Evolutionary conservation across 2,888 invertebrate genomes (phyloP), one percentile per base, ranked within the genome.

Genomic region (Electrophaes corylata): DNA sequence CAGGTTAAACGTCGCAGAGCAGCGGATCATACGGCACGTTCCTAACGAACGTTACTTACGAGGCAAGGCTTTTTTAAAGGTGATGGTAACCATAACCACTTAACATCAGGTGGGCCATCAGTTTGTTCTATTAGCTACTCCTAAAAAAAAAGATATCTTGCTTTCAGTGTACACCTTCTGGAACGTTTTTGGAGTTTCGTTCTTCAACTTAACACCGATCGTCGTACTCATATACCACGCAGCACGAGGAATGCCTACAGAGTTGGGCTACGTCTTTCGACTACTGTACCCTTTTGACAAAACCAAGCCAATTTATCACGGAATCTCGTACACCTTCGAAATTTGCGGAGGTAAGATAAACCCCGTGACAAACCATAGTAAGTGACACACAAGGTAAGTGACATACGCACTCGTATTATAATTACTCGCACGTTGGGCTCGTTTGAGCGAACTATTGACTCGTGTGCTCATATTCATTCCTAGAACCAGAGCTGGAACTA

Each of bases 241-340:
- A 57, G 62, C 73, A 18, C 73, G 74, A 31, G 82, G 79, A n/a
- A 56, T 65, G 11, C 72, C 79, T 1, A 68, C 83, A 31, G 64
- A 75, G 35, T 67, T 86, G 35, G 85, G 84, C 40, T 85, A 77
- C 60, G 78, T 88, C 41, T 88, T 82, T 83, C 80, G 79, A 53
- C 67, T 82, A 60, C 62, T 72, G 51, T 89, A 89, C 62, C 88
- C 88, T n/a, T 86, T 88, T 68, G 86, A 88, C 64, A 86, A 86
- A 71, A 83, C 79, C n/a, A 73, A 78, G 61, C 79, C 80, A 20
- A 67, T 79, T 29, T 72, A 76, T 57, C 84, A 86, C 60, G 77
- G 73, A 61, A 52, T 85, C 18, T 78, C 77, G 33, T 86, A 79
- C 61, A 58, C 78, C 46, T 84, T 83, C 55, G 88, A 89, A 75